Evolutionary conservation across 2,888 invertebrate species (phyloP).

Genomic region (Phaonia tiefii): DNA sequence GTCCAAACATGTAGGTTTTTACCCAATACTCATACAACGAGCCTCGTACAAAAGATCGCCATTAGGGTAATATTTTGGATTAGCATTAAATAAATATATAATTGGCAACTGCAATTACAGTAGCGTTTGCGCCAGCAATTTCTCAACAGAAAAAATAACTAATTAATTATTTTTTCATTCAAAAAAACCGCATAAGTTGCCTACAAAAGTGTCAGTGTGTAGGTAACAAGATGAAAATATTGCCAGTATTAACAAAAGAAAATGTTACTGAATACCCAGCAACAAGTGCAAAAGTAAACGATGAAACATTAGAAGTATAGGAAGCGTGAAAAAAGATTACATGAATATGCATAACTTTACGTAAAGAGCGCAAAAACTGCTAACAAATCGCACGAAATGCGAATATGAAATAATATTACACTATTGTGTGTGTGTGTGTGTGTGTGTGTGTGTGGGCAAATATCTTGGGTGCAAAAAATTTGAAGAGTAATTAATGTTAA

Average conservation of each 20-base stretch:
- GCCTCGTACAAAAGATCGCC: too few relatives aligned
- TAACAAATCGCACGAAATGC: conserved; percentile 63
- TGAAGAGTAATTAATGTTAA: conserved; percentile 4
- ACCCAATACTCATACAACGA: too few relatives aligned
- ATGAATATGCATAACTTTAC: conserved; percentile 57
- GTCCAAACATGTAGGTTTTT: too few relatives aligned
- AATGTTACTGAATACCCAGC: conserved; percentile 27
- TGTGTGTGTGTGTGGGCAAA: too few relatives aligned
- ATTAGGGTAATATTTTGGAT: conserved; percentile 53
- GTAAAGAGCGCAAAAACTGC: conserved; percentile 21
- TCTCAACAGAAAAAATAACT: conserved; percentile 45
- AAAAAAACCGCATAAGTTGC: conserved; percentile 21
- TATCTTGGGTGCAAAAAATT: too few relatives aligned
- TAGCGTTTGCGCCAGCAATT: conserved; percentile 41
- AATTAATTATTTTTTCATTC: conserved; percentile 61
- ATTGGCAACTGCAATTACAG: conserved; percentile 33
- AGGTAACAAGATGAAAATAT: conserved; percentile 38
- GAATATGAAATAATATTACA: conserved; percentile 34
- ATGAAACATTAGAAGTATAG: conserved; percentile 30
- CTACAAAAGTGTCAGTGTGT: conserved; percentile 9
- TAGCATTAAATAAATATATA: conserved; percentile 49
- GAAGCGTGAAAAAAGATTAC: conserved; percentile 57
- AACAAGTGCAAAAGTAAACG: conserved; percentile 11
- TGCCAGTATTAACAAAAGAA: conserved; percentile 41
- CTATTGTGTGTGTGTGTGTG: too few relatives aligned